Base-by-base conservation (phyloP, 2,888 invertebrate species). In the Marasmarcha lunaedactyla region DNA sequence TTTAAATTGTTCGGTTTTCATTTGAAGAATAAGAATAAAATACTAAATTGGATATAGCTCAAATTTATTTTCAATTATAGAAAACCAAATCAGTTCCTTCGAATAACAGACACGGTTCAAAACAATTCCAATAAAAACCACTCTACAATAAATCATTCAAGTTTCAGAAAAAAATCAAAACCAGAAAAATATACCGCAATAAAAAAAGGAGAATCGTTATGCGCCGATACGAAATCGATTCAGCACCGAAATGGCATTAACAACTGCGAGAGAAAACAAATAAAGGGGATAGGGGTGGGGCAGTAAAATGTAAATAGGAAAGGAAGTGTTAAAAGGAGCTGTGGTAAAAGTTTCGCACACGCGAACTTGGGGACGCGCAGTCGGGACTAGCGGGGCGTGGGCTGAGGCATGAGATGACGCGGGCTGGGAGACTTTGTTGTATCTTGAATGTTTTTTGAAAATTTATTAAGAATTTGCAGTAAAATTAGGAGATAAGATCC, bases 251-350 rank as follows among this genome's bases (percentile, higher is more conserved):
- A 56, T 50, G 11, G 11, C 11, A 30, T 30, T 30, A 30, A 10
- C 3, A 30, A 30, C n/a, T 30, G 9, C n/a, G 30, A 11, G 11
- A 30, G n/a, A 51, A 58, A 66, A 66, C 64, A 67, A 69, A 68
- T 67, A 66, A 68, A 69, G 62, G 60, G 60, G 63, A 63, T 61
- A 53, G 49, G 57, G 57, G 54, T 59, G 52, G 47, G 52, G 54
- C 58, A 68, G 71, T 73, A 71, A 73, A 72, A 73, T 72, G 73
- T 71, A 71, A 74, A 74, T 71, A 67, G 67, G 61, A 60, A 59
- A 56, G 63, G 65, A 67, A 76, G 71, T 72, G 72, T 71, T 71
- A 66, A 70, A 71, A 68, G 65, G 66, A 69, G 64, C 59, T 65
- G 63, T 57, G 58, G 63, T 60, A 55, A 63, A 71, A 72, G 63